Base-by-base conservation (phyloP, 1,140 invertebrate species). In the Pygmarrhopalites habei region DNA sequence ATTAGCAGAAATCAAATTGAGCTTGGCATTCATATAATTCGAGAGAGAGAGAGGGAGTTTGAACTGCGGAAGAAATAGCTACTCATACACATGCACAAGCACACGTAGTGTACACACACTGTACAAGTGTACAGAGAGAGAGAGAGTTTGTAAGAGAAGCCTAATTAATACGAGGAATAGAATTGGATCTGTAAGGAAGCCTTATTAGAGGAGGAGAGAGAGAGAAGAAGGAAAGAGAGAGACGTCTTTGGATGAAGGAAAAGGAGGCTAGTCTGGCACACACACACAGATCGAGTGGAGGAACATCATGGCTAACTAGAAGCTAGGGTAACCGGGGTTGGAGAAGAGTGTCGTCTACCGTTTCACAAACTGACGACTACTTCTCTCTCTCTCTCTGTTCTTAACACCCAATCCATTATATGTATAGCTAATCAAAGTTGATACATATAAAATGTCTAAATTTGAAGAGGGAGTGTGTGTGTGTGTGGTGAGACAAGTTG, bases 1-100 rank as follows among this genome's bases (percentile, higher is more conserved):
- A 64, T 64, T 64, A 64, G 51, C 49, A 49, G 58, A 64, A 64
- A 64, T 64, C 58, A 60, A 64, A 59, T 64, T 64, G 56, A 64
- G 56, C 62, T 58, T 58, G 62, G 62, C 30, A 64, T 64, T 64
- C 56, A 58, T 64, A 58, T 58, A 58, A 64, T 58, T 58, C 25
- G 55, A 64, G 30, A 51, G 43, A 26, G 55, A 43, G 41, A 23
- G 53, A 56, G 53, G 2, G 19, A 57, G 21, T 19, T 47, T 25
- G 44, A 47, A 41, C n/a, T 41, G 39, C 10, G 39, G 10, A 41
- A n/a, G n/a, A 41, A 41, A n/a, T n/a, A 10, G 10, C 39, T n/a
- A n/a, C 39, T n/a, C 39, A n/a, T n/a, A 12, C 39, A 41, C n/a
- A 41, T 41, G 39, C n/a, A 41, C 39, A n/a, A n/a, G n/a, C n/a